Conservation (phyloP, 2,113 vertebrate genomes). For the Rhizomys pruinosus region DNA sequence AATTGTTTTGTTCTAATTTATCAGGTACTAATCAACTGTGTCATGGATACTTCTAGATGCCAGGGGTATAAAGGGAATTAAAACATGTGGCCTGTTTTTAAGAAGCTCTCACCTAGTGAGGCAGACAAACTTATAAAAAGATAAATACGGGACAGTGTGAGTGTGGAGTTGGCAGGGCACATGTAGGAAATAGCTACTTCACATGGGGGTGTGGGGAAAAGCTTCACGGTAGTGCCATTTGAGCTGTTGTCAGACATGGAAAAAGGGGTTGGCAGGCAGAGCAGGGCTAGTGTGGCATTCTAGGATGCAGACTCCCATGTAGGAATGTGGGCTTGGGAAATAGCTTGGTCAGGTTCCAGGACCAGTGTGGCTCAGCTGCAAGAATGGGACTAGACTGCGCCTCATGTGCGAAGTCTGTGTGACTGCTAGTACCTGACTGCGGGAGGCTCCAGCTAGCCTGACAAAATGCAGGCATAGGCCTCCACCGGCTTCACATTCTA, state of each 20-base stretch:
- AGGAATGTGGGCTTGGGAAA: conserved; percentile 4
- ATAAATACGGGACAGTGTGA: conserved; percentile 20
- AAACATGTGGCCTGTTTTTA: conserved; percentile 9
- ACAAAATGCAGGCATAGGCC: conserved; percentile 9
- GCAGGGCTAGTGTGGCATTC: not conserved
- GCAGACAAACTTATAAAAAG: conserved; percentile 34
- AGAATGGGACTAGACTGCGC: not conserved
- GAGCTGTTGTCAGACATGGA: conserved; percentile 46
- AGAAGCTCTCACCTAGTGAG: conserved; percentile 3
- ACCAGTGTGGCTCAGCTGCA: not conserved
- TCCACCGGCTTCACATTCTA: not conserved
- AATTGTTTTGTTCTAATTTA: conserved; percentile 38
- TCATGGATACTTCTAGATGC: conserved; percentile 16
- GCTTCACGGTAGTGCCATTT: conserved; percentile 51
- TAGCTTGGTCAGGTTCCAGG: conserved; percentile 13
- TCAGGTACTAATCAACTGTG: not conserved
- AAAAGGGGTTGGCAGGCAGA: not conserved
- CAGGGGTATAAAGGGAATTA: conserved; percentile 54
- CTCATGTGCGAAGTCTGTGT: not conserved
- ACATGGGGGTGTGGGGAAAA: not conserved
- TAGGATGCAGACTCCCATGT: not conserved
- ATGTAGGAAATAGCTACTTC: conserved; percentile 25
- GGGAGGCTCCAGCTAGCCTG: not conserved
- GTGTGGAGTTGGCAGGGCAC: not conserved
- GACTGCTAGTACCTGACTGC: not conserved